Evolutionary conservation across 2,797 vertebrate genomes (phyloP), one percentile per base, ranked within the genome.

Genomic region (Pachyuromys duprasi): DNA sequence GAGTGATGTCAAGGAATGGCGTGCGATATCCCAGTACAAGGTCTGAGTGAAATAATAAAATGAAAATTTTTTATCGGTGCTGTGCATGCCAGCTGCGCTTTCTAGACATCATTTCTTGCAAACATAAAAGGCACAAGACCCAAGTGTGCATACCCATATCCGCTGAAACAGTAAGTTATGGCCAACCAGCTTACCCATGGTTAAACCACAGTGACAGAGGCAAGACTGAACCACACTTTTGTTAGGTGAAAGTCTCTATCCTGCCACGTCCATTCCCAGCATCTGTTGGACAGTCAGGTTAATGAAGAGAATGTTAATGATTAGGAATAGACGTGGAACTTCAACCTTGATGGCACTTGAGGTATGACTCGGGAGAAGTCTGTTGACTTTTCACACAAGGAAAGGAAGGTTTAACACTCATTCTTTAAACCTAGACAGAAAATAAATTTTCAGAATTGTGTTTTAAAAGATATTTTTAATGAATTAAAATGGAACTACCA

Each of bases 391-490:
- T 28, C 57, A 22, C 17, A 94, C 72, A 82, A 74, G 95, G 62
- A 15, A 74, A 94, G 55, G 24, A 18, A 74, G 42, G 11, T 8
- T 70, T 75, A 84, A 75, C 31, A 49, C 55, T 87, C 91, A 91
- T 93, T 91, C 67, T 80, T 81, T 72, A 86, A 86, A 90, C 81
- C 65, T 86, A 94, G 33, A 95, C 83, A 91, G 74, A 86, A 80
- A 87, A 95, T 86, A 78, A 81, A 86, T 28, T 8, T 49, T 49
- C 49, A 53, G 9, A 22, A 81, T 76, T 80, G 20, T 13, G 70
- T 75, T 88, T 87, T 60, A 42, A 86, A 45, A 28, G 4, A 69
- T n/a, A 55, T n/a, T 17, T 86, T 86, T 53, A 69, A 53, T 36
- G 42, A 88, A 74, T 22, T 75, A 62, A 60, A 60, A 39, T 39